Evolutionary conservation across 2,888 invertebrate species (phyloP).

Genomic region (Latrodectus elegans): DNA sequence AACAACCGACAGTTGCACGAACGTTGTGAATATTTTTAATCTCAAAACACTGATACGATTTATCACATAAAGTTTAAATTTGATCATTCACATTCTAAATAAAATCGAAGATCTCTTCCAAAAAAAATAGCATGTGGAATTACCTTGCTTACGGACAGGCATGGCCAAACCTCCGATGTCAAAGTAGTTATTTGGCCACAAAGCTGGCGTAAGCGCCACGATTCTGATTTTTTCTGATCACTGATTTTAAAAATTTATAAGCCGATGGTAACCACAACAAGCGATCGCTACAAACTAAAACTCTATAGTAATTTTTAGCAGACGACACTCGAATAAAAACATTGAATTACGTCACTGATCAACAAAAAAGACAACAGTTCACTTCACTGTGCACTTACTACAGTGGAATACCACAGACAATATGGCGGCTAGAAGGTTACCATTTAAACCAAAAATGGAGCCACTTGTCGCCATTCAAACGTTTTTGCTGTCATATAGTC

Average conservation of each 20-base stretch:
- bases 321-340: conserved; percentile 53
- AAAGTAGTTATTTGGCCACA: conserved; percentile 67
- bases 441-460: conserved; percentile 49
- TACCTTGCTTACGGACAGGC: conserved; percentile 70
- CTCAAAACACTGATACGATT: no score
- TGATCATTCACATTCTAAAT: background rate
- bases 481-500: background rate
- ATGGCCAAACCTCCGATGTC: conserved; percentile 68
- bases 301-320: conserved; percentile 14
- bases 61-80: background rate
- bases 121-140: conserved; percentile 9
- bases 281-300: conserved; percentile 30
- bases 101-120: conserved; percentile 7
- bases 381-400: conserved; percentile 13
- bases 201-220: conserved; percentile 63
- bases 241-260: conserved; percentile 26
- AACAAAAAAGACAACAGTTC: conserved; percentile 34
- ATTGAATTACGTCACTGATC: conserved; percentile 56
- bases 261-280: conserved; percentile 10
- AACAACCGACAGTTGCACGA: no score
- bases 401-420: conserved; percentile 57
- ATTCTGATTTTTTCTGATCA: conserved; percentile 46
- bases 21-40: no score
- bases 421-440: conserved; percentile 66
- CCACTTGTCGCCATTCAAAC: conserved; percentile 34